Conservation (phyloP, 2,888 invertebrate genomes). For the Leptura quadrifasciata region DNA sequence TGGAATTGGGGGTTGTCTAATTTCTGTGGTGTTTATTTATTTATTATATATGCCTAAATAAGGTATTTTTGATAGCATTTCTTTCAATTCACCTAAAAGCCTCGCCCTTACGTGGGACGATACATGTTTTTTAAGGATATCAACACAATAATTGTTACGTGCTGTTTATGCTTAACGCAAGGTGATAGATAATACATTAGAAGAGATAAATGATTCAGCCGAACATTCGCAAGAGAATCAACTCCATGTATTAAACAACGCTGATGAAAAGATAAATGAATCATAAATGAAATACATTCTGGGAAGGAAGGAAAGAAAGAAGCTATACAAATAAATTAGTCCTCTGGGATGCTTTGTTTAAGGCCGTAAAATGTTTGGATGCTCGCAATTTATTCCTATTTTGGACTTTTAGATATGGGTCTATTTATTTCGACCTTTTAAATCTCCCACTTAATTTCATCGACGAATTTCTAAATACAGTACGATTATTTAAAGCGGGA, state of each 20-base stretch:
- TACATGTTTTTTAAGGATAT: too few relatives aligned
- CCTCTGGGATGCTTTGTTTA: slow-evolving; percentile 35
- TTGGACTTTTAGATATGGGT: slow-evolving; percentile 25
- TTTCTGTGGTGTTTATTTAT: too few relatives aligned
- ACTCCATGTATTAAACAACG: slow-evolving; percentile 25
- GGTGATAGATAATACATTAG: slow-evolving; percentile 18
- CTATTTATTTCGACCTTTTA: slow-evolving; percentile 17
- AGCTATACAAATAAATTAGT: slow-evolving; percentile 35
- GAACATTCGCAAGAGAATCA: slow-evolving; percentile 17
- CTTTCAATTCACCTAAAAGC: too few relatives aligned
- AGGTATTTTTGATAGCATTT: too few relatives aligned
- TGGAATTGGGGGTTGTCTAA: too few relatives aligned
- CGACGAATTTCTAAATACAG: slow-evolving; percentile 1
- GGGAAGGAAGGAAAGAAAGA: slow-evolving; percentile 19
- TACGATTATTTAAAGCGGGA: slow-evolving; percentile 2
- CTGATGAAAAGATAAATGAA: slow-evolving; percentile 34
- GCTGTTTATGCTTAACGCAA: not conserved
- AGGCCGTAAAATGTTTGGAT: slow-evolving; percentile 14
- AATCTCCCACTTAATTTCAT: slow-evolving; percentile 23
- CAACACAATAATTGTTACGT: too few relatives aligned
- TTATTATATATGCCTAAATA: too few relatives aligned
- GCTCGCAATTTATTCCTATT: slow-evolving; percentile 26
- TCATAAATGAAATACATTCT: slow-evolving; percentile 38
- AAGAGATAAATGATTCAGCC: slow-evolving; percentile 21
- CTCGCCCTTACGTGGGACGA: too few relatives aligned